Base-by-base conservation (phyloP, 2,113 vertebrate genomes). In the Otis tarda region DNA sequence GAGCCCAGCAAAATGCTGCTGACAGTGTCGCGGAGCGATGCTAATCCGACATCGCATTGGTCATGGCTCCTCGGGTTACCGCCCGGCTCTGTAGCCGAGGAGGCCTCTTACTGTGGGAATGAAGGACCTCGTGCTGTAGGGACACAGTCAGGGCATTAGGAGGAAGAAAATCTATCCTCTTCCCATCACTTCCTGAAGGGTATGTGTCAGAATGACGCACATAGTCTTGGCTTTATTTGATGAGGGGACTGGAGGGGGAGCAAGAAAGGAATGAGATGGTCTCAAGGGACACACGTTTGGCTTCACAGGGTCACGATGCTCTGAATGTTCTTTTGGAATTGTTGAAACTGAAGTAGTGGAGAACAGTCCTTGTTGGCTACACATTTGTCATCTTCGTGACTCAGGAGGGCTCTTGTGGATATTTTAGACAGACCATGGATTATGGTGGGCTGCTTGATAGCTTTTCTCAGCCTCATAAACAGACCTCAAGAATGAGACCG, bases 111-210 rank as follows among this genome's bases (percentile, higher is more conserved):
- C 93, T 96, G 94, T 97, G 96, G 96, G 97, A 97, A 97, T 96
- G 90, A 84, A 70, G 90, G 90, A 83, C 90, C 96, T 97, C 90
- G 81, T 97, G 96, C 96, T 91, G 90, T 14, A 83, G 92, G 92
- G 86, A 91, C 93, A 85, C 81, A 95, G 83, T 65, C 64, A 4
- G 87, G 90, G 96, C 95, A 96, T 97, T 97, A 97, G 94, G 71
- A 90, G 71, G 86, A 89, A 81, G 96, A 96, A 97, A 97, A 95
- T 59, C 93, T 97, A 97, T 97, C 97, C 94, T 78, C 30, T 97
- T 97, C 95, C 93, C 95, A 96, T 95, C 84, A 84, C 96, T 96
- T 96, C 96, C 92, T 94, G 79, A 86, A 88, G 95, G 78, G 39
- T 76, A 82, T 83, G 93, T 97, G 95, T 96, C 95, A 94, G 91